Percentiles rank a stretch among this genome's conserved stretches.
Evolutionary conservation across 2,888 invertebrate species (phyloP).

Genomic region (Philopedon plagiatum): DNA sequence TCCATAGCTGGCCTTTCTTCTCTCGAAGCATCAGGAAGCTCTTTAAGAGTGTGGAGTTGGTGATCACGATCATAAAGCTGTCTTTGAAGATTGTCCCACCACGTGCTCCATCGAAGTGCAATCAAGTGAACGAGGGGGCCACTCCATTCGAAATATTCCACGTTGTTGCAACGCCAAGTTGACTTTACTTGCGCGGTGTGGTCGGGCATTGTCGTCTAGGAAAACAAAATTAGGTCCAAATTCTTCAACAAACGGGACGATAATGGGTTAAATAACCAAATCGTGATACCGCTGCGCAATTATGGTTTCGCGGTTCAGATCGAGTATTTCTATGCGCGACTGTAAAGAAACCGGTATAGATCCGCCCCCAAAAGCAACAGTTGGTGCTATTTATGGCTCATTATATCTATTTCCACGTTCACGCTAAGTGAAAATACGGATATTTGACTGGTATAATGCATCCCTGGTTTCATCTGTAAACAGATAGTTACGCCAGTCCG

Average conservation of each 20-base stretch:
- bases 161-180: background rate
- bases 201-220: background rate
- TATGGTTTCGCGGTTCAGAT: background rate
- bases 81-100: too few relatives aligned
- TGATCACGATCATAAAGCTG: too few relatives aligned
- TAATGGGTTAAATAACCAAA: background rate
- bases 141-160: too few relatives aligned
- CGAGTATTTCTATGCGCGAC: background rate
- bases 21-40: background rate
- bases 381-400: background rate
- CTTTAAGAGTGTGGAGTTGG: too few relatives aligned
- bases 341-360: background rate
- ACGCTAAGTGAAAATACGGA: background rate
- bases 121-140: too few relatives aligned
- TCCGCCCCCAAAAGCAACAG: background rate
- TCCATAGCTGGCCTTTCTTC: background rate
- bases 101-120: too few relatives aligned
- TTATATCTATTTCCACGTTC: background rate
- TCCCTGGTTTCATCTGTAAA: background rate
- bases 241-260: background rate
- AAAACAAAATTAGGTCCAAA: background rate
- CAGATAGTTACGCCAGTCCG: background rate
- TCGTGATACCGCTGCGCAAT: background rate
- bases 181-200: background rate
- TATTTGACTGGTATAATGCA: background rate